These are phyloP conservation scores for Cydia amplana DNA, from an alignment of 1,140 invertebrate species.

Conservation along the genomic window DNA sequence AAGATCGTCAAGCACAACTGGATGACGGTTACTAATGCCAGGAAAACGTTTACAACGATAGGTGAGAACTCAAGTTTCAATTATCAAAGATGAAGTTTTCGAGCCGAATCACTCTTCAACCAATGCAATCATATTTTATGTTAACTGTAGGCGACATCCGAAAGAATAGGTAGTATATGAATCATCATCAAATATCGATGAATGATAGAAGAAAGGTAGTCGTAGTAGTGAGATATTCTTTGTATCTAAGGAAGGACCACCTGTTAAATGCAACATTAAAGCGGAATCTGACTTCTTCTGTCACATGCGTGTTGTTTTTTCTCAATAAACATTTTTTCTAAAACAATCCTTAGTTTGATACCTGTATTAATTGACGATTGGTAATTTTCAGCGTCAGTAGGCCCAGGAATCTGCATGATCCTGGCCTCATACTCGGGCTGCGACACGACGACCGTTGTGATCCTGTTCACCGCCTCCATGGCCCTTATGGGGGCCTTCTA, in stretches of 20 bases:
- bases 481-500: constrained; percentile 86
- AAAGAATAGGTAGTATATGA: too few species aligned
- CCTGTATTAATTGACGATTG: constrained; percentile 34
- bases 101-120: too few species aligned
- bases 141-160: too few species aligned
- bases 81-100: too few species aligned
- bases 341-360: constrained; percentile 8
- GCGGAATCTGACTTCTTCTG: too few species aligned
- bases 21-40: constrained; percentile 80
- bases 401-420: constrained; percentile 81
- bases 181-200: too few species aligned
- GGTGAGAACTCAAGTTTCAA: constrained; percentile 63
- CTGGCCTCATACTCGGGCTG: constrained; percentile 83
- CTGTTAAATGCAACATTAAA: too few species aligned
- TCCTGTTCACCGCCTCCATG: constrained; percentile 85
- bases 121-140: too few species aligned
- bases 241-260: too few species aligned
- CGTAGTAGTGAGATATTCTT: too few species aligned
- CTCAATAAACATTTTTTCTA: neutral
- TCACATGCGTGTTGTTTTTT: neutral
- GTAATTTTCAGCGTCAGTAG: constrained; percentile 74
- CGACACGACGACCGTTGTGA: constrained; percentile 81
- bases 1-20: constrained; percentile 79
- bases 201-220: too few species aligned
- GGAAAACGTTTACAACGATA: constrained; percentile 82